These are phyloP conservation scores for Stomatorhinus walkeri DNA, from an alignment of 2,797 vertebrate genomes.

Conservation along the genomic window DNA sequence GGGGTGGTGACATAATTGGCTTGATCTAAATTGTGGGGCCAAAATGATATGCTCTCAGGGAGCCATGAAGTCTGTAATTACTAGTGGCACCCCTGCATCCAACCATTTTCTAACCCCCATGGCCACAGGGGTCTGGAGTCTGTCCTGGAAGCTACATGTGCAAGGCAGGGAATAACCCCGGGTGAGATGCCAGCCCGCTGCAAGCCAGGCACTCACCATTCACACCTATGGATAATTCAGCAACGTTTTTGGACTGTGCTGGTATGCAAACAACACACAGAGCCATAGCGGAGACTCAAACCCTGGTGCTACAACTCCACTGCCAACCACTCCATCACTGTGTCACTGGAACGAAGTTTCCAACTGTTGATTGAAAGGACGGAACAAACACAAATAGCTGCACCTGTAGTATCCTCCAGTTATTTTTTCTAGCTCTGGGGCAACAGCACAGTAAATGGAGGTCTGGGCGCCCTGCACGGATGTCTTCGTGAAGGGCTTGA, in stretches of 20 bases:
- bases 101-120: background rate
- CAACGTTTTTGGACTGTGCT: background rate
- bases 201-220: background rate
- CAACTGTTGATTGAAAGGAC: background rate
- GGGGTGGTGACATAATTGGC: background rate
- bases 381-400: background rate
- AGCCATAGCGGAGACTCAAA: background rate
- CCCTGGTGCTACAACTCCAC: background rate
- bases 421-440: constrained; percentile 56
- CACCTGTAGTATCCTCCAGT: constrained; percentile 68
- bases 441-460: constrained; percentile 64
- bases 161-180: background rate
- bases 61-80: background rate
- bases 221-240: background rate
- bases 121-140: background rate
- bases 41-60: background rate
- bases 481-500: constrained; percentile 62
- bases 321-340: background rate
- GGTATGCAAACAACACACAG: background rate
- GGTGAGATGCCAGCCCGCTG: background rate
- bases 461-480: constrained; percentile 65
- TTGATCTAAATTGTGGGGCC: background rate
- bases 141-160: background rate
- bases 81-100: background rate
- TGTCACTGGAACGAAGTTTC: background rate